A percentile compares a stretch with the other conserved stretches of the same genome.
Conservation (phyloP, 2,888 invertebrate genomes). For the Neocrepidodera transversa region DNA sequence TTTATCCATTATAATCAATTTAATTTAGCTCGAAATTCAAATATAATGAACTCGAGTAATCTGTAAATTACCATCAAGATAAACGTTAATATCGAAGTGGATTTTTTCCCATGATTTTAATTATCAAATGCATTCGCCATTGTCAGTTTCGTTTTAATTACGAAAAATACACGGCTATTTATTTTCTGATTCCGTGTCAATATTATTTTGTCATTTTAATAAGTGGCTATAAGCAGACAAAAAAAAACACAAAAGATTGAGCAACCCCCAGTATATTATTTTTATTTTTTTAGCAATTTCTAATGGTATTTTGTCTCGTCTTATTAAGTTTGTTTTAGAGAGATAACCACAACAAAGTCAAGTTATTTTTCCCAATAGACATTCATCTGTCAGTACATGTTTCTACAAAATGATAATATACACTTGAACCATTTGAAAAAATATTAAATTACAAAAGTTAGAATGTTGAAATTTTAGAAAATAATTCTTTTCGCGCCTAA, state of each 20-base stretch:
- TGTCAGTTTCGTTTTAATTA: conserved; percentile 33
- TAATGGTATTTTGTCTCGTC: no score
- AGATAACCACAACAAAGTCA: no score
- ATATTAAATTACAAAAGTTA: no score
- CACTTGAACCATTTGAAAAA: no score
- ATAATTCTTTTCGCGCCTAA: no score
- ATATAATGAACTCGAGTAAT: conserved; percentile 41
- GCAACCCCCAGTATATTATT: no score
- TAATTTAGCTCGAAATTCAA: neutral
- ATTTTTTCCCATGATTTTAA: conserved; percentile 53
- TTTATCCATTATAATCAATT: neutral
- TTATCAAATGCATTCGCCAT: conserved; percentile 45
- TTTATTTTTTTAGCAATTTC: no score
- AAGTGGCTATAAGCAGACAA: neutral
- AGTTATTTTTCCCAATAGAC: no score
- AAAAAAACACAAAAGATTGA: neutral
- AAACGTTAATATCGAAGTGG: conserved; percentile 51
- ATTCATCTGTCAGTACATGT: no score
- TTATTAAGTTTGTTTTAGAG: no score
- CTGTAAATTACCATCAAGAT: conserved; percentile 52
- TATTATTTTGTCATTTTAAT: conserved; percentile 18
- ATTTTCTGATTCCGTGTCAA: conserved; percentile 26
- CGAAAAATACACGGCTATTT: conserved; percentile 26
- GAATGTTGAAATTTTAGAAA: no score
- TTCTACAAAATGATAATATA: no score